A percentile compares a stretch with the other conserved stretches of the same genome.
These are phyloP conservation scores for Polyergus mexicanus DNA, from an alignment of 1,140 invertebrate genomes.

Conservation along the genomic window DNA sequence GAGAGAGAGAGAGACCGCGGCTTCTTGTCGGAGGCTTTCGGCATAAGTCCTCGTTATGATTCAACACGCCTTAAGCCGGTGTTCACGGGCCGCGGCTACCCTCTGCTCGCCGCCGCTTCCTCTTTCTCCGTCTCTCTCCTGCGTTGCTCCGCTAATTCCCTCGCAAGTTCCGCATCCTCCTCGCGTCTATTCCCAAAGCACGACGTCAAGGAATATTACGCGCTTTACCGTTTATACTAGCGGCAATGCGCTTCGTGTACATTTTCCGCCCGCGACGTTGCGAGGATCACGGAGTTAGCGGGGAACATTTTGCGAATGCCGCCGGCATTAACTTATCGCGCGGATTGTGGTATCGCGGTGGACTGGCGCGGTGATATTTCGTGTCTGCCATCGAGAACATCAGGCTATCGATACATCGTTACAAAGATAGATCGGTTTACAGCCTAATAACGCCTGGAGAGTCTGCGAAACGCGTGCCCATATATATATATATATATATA, in stretches of 20 bases:
- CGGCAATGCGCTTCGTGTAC: conserved; percentile 58
- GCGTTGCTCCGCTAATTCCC: conserved; percentile 77
- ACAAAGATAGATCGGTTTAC: background rate
- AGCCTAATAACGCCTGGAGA: background rate
- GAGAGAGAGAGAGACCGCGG: conserved; percentile 66
- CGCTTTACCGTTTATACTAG: conserved; percentile 62
- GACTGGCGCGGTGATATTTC: conserved; percentile 42
- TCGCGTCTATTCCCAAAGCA: conserved; percentile 77
- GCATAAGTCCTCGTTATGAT: conserved; percentile 85
- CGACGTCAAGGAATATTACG: conserved; percentile 64
- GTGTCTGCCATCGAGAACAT: conserved; percentile 21
- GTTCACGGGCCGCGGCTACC: conserved; percentile 76
- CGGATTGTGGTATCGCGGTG: conserved; percentile 44
- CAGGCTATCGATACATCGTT: conserved; percentile 31
- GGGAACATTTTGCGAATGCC: conserved; percentile 58
- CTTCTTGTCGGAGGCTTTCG: conserved; percentile 83
- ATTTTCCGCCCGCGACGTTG: conserved; percentile 56
- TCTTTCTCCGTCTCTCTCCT: conserved; percentile 22
- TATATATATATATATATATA: too few species aligned
- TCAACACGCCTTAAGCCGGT: conserved; percentile 84
- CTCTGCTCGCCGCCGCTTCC: conserved; percentile 54
- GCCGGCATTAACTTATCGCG: conserved; percentile 66
- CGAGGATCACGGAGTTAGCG: conserved; percentile 66
- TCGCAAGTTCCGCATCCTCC: conserved; percentile 73
- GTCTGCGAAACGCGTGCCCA: background rate